Evolutionary conservation across 2,797 vertebrate genomes (phyloP).

Genomic region (Bothrops alternatus): DNA sequence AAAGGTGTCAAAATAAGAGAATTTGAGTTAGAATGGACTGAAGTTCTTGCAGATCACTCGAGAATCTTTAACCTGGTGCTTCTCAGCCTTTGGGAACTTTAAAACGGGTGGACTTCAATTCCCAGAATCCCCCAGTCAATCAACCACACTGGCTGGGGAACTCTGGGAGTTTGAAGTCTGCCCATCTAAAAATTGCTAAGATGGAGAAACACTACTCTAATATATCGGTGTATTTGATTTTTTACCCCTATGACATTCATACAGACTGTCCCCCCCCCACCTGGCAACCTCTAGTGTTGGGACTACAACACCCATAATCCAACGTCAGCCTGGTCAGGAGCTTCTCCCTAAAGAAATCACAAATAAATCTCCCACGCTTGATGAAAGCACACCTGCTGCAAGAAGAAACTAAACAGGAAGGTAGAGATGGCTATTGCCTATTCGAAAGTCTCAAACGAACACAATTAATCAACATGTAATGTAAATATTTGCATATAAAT

Average conservation of each 20-base stretch:
- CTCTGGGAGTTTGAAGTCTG: background rate
- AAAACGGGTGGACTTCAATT: background rate
- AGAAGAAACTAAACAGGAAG: background rate
- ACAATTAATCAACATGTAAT: background rate
- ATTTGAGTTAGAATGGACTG: background rate
- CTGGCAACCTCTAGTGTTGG: background rate
- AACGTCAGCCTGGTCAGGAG: background rate
- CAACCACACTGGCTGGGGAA: background rate
- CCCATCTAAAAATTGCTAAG: background rate
- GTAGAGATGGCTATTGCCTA: background rate
- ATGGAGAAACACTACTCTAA: background rate
- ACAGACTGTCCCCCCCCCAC: background rate
- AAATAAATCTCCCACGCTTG: background rate
- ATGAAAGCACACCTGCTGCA: background rate
- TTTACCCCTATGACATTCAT: background rate
- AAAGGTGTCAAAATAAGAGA: background rate
- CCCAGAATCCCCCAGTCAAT: background rate
- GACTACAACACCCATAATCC: background rate
- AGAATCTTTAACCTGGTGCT: background rate
- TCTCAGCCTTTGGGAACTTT: background rate
- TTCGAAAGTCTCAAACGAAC: background rate
- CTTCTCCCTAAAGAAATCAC: background rate
- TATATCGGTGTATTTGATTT: background rate
- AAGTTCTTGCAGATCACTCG: background rate
- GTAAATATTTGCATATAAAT: constrained; percentile 1